Base-by-base conservation (phyloP, 2,113 vertebrate genomes). In the Bambusicola thoracicus region DNA sequence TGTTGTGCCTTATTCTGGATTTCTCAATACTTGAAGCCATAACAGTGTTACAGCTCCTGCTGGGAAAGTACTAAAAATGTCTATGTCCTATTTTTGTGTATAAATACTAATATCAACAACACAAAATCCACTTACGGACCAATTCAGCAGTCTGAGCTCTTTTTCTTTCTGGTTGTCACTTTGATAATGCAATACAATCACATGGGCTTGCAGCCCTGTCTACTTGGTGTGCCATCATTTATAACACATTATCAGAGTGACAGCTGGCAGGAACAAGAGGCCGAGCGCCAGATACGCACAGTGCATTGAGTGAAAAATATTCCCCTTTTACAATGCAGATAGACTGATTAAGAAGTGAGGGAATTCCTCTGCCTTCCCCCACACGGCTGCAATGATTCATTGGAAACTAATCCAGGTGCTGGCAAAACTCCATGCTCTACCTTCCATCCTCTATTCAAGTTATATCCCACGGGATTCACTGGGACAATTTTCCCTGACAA, bases 191-290 rank as follows among this genome's bases (percentile, higher is more conserved):
- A 91, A 17, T 63, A 74, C 72, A 90, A 90, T 91, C 73, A 75
- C 85, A 93, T 34, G 77, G 89, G 83, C 92, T 94, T 72, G 80
- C 82, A 95, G 90, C 66, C 65, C 76, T 91, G 87, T 85, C 94
- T 93, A 82, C 88, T 93, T 73, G 80, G 74, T 92, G 96, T 90
- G 89, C 92, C 92, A 83, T 94, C 93, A 90, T 84, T 95, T 91
- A 68, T 81, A 95, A 95, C 92, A 94, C 80, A 79, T 95, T 94
- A 96, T 95, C 94, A 48, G 94, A 97, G 80, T 92, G 95, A 95
- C 93, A 95, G 92, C 88, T 94, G 93, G 94, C 95, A 96, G 92
- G 34, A 94, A 87, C 82, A 88, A 88, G 90, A 95, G 93, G 90
- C 94, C 73, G 81, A 88, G 83, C 48, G 93, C 92, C 95, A 96